Evolutionary conservation across 2,797 vertebrate species (phyloP).

Genomic region (Amblyraja radiata): DNA sequence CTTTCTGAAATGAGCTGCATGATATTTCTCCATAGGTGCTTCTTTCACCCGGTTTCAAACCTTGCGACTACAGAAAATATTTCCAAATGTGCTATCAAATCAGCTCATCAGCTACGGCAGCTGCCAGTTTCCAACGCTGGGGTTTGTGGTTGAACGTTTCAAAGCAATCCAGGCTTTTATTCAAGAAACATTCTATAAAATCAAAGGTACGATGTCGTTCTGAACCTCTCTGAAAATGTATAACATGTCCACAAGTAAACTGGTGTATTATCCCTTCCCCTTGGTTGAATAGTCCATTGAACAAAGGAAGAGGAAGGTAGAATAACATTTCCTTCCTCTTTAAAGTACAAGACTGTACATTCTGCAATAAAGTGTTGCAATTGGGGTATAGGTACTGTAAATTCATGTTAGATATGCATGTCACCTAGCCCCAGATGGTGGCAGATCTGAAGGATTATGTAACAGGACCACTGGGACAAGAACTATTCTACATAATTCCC

Average conservation of each 20-base stretch:
- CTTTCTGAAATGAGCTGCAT: background rate
- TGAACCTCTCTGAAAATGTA: background rate
- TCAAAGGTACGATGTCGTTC: slow-evolving; percentile 69
- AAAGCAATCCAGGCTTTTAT: slow-evolving; percentile 97
- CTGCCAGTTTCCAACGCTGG: slow-evolving; percentile 95
- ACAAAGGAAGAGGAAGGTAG: background rate
- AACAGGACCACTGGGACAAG: background rate
- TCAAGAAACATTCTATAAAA: slow-evolving; percentile 88
- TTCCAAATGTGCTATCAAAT: slow-evolving; percentile 79
- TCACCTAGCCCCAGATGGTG: background rate
- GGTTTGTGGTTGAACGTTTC: slow-evolving; percentile 94
- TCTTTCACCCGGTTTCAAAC: slow-evolving; percentile 97
- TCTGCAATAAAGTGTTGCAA: background rate
- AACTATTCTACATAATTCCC: background rate
- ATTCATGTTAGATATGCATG: background rate
- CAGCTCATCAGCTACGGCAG: slow-evolving; percentile 97
- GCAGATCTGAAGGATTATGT: background rate
- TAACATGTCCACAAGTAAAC: background rate
- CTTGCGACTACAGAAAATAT: slow-evolving; percentile 81
- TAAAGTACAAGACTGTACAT: background rate
- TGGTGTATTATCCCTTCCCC: background rate
- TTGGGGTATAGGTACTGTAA: background rate
- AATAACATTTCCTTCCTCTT: background rate
- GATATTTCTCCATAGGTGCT: slow-evolving; percentile 63
- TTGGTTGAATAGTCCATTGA: background rate